Evolutionary conservation across 2,797 vertebrate species (phyloP).

Genomic region (Sparidentex hasta): DNA sequence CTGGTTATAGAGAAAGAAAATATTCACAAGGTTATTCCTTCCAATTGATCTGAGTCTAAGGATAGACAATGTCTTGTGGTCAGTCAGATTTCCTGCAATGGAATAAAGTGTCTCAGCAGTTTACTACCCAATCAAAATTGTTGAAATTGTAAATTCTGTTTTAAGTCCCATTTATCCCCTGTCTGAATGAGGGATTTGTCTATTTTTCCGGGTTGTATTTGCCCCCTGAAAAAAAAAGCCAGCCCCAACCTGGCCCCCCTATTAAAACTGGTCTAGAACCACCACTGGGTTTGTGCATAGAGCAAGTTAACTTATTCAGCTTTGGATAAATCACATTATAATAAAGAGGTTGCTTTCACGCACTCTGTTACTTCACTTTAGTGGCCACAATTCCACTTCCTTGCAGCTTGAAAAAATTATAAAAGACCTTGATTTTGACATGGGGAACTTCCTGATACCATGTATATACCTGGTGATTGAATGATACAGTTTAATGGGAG

Average conservation of each 20-base stretch:
- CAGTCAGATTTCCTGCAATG: too few species aligned
- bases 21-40: neutral
- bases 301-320: neutral
- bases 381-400: neutral
- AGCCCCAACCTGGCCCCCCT: too few species aligned
- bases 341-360: neutral
- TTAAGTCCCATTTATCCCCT: too few species aligned
- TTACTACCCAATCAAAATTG: too few species aligned
- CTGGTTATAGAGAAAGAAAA: slow-evolving; percentile 38
- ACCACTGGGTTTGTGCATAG: neutral
- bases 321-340: neutral
- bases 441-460: neutral
- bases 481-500: slow-evolving; percentile 30
- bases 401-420: neutral
- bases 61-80: neutral
- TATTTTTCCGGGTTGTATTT: too few species aligned
- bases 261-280: too few species aligned
- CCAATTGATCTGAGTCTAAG: neutral
- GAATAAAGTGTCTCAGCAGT: too few species aligned
- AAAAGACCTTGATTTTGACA: slow-evolving; percentile 2
- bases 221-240: too few species aligned
- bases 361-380: neutral
- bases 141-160: too few species aligned
- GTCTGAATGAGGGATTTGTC: too few species aligned
- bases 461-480: slow-evolving; percentile 5